Conservation (phyloP, 2,113 vertebrate species). For the Corythornis madagascariensis region DNA sequence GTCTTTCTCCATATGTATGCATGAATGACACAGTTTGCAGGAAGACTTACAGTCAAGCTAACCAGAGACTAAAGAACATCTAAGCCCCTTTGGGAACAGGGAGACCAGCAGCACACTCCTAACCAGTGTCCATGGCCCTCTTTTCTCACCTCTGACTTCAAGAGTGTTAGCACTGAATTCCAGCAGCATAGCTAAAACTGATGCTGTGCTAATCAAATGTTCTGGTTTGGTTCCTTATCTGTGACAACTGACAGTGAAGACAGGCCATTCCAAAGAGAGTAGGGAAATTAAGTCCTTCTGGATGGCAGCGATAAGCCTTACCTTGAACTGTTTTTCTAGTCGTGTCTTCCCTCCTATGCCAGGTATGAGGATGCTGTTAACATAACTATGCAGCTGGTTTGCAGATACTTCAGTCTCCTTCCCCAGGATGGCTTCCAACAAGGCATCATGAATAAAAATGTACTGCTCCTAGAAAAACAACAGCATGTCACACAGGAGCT, state of each 20-base stretch:
- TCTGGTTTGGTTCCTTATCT: not conserved
- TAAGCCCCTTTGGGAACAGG: not conserved
- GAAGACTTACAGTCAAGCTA: not conserved
- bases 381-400: conserved; percentile 88
- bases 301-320: conserved; percentile 43
- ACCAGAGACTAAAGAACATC: not conserved
- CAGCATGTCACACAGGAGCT: not conserved
- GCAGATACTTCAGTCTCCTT: conserved; percentile 90
- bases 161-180: not conserved
- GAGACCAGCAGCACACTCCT: not conserved
- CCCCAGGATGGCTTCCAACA: conserved; percentile 92
- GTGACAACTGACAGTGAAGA: not conserved
- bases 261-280: not conserved
- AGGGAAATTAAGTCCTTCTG: not conserved
- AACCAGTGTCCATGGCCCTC: not conserved
- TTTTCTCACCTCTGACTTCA: not conserved
- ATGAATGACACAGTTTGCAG: not conserved
- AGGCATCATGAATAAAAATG: conserved; percentile 93
- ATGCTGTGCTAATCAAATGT: not conserved
- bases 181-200: not conserved
- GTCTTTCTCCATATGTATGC: not conserved
- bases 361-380: conserved; percentile 89
- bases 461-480: conserved; percentile 88
- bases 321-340: conserved; percentile 94
- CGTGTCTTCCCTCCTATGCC: conserved; percentile 84